Evolutionary conservation across 2,113 vertebrate species (phyloP), one percentile per base, ranked within the genome.

Genomic region (Oreochromis tanganicae): DNA sequence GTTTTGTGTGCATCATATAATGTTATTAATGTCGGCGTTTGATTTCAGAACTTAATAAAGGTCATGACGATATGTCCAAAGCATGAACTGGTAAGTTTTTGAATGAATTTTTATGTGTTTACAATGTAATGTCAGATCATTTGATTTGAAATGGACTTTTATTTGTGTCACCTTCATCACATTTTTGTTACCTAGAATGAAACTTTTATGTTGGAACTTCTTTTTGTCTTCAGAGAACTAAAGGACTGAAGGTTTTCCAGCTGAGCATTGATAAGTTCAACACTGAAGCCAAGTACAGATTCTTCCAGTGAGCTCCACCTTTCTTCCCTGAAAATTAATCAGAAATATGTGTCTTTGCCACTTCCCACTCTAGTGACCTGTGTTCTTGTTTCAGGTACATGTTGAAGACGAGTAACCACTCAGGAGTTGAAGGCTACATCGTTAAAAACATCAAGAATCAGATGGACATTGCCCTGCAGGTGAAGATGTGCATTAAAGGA

Each of bases 401-500:
- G 93, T 88, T 99, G 93, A 98, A 97, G 95, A 98, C 96, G 52
- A 98, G 97, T 84, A 96, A 95, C 85, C 99, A 99, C 94, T 97
- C 98, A 6, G 98, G 98, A 46, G 97, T 99, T 19, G 97, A 99
- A 93, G 98, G 98, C 88, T 99, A 98, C 91, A 38, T 99, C 93
- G 98, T 99, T 95, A 98, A 99, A 89, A 99, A 99, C 87, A 98
- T 99, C 90, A 98, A 96, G 96, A 97, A 97, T 91, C 98, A 99
- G 94, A 97, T 99, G 61, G 96, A 98, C 81, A 57, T 94, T 4
- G 95, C 98, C 0, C 93, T 99, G 56, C 89, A 87, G 91, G 94
- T 94, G 78, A 88, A 66, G 46, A 34, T 78, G 46, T 78, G 21
- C 34, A 68, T 66, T 21, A 38, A 66, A 38, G 61, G 34, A 13